Evolutionary conservation across 2,113 vertebrate species (phyloP), one percentile per base, ranked within the genome.

Genomic region (Triplophysa siluroides): DNA sequence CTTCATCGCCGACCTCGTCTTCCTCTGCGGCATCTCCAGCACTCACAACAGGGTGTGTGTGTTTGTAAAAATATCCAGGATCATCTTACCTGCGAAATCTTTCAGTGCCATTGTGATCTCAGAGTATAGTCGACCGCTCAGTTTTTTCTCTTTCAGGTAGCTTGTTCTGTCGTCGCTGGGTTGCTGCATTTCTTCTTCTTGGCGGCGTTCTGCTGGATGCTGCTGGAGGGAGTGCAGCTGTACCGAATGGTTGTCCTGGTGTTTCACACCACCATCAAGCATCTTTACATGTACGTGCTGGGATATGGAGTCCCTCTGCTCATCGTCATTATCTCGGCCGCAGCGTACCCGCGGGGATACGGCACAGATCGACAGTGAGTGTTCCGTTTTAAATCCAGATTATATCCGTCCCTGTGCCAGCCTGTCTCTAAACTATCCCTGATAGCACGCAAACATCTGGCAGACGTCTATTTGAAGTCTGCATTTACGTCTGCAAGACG

Each of bases 211-310:
- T 90, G 88, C 86, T 97, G 95, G 95, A 97, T 97, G 96, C 88
- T 92, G 68, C 89, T 97, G 8, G 96, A 97, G 81, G 96, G 95
- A 0, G 82, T 95, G 61, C 94, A 96, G 88, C 94, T 97, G 76
- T 97, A 97, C 87, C 88, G 94, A 4, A 95, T 97, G 78, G 93
- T 97, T 71, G 94, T 97, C 50, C 89, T 89, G 24, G 95, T 97
- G 71, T 97, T 97, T 90, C 91, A 92, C 3, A 92, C 94, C 78
- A 91, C 85, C 38, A 90, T 95, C 3, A 81, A 87, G 12, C 92
- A 88, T 3, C 87, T 86, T 64, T 90, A 94, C 88, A 88, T 95
- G 62, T 89, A 81, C 33, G 1, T 88, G 9, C 29, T 88, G 0
- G 96, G 95, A 41, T 97, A 96, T 0, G 95, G 94, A 0, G 43